Evolutionary conservation across 35 echinoderm and acorn worm genomes (phyloP).

Genomic region (Eucidaris tribuloides): DNA sequence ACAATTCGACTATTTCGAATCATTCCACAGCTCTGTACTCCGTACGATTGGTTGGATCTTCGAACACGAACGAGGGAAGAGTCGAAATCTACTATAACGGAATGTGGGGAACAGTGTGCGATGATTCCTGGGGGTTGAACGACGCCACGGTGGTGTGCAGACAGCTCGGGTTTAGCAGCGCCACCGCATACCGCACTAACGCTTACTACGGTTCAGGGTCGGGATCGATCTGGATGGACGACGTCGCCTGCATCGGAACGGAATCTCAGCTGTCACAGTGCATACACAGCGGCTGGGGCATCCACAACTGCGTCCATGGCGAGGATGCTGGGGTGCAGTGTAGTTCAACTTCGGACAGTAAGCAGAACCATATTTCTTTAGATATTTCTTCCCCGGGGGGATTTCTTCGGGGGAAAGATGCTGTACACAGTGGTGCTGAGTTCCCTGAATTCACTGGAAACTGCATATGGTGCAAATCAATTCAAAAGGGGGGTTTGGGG

Average conservation of each 20-base stretch:
- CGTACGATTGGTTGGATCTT: too few species aligned
- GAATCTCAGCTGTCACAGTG: background rate
- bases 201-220: slow-evolving; percentile 71
- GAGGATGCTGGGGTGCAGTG: background rate
- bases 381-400: too few species aligned
- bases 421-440: too few species aligned
- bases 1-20: too few species aligned
- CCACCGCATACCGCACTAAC: slow-evolving; percentile 17
- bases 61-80: slow-evolving; percentile 61
- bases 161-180: slow-evolving; percentile 75
- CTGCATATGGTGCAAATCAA: too few species aligned
- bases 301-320: background rate
- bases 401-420: too few species aligned
- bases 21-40: too few species aligned
- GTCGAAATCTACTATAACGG: slow-evolving; percentile 57
- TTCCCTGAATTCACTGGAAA: too few species aligned
- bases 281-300: background rate
- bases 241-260: background rate
- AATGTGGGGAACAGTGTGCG: slow-evolving; percentile 84
- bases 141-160: slow-evolving; percentile 62
- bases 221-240: background rate
- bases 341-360: too few species aligned
- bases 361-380: too few species aligned
- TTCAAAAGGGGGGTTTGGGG: too few species aligned
- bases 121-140: slow-evolving; percentile 22